Percentiles rank a stretch among this genome's conserved stretches.
These are phyloP conservation scores for Todiramphus chloris DNA, from an alignment of 2,113 vertebrate genomes.

Conservation along the genomic window DNA sequence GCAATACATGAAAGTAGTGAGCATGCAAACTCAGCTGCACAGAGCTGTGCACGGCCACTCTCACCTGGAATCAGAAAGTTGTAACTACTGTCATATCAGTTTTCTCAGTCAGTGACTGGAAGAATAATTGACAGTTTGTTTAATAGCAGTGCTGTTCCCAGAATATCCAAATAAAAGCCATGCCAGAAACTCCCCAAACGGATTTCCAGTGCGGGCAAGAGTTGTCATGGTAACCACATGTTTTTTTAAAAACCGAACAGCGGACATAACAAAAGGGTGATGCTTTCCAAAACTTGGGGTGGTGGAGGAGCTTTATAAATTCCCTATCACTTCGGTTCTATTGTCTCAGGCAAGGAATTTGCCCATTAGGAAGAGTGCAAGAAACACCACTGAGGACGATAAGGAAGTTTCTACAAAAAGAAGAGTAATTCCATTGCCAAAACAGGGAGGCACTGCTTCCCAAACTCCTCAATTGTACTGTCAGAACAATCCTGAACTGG, in stretches of 20 bases:
- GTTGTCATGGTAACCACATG: constrained; percentile 41
- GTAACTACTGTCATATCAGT: background rate
- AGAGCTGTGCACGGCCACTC: background rate
- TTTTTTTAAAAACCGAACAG: background rate
- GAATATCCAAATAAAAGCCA: constrained; percentile 8
- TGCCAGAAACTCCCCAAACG: constrained; percentile 1
- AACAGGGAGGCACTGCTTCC: background rate
- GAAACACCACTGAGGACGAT: background rate
- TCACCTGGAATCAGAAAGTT: constrained; percentile 23
- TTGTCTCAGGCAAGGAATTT: background rate
- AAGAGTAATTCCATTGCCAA: background rate
- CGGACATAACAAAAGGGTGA: background rate
- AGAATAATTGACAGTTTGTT: constrained; percentile 51
- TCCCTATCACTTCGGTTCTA: background rate
- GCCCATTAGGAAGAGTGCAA: background rate
- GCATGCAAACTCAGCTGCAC: background rate
- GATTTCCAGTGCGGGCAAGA: constrained; percentile 1
- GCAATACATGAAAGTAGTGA: background rate
- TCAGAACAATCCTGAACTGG: background rate
- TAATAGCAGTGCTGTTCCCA: constrained; percentile 44
- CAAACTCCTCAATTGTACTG: background rate
- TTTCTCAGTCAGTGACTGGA: background rate
- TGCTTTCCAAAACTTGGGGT: background rate
- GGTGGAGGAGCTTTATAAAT: background rate
- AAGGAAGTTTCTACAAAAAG: background rate